phyloP scores from a whole-genome alignment of 2,797 vertebrate species.

The Pseudopleuronectes americanus region DNA sequence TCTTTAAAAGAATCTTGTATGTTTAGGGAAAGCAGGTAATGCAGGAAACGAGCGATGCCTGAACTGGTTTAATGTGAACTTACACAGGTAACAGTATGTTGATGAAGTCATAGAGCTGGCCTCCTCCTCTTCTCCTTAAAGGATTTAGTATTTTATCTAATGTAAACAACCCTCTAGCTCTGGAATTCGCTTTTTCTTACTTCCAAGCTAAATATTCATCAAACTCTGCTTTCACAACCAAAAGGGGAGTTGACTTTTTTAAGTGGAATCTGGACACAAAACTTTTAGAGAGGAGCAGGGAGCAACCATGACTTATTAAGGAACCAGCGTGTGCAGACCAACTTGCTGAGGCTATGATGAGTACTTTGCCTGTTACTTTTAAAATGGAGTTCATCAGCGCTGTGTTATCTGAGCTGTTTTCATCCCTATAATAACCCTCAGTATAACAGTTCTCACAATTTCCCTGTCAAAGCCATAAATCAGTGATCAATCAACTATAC shows the following conservation, averaged over 20 bases:
- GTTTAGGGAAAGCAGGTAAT: conserved; percentile 6
- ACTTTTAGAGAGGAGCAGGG: not conserved
- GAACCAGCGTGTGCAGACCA: not conserved
- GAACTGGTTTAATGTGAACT: conserved; percentile 16
- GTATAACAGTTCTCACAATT: not conserved
- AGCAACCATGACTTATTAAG: not conserved
- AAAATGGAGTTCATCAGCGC: no score
- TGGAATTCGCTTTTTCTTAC: conserved; percentile 19
- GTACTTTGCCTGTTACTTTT: not conserved
- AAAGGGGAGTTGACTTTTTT: conserved; percentile 11
- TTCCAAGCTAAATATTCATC: not conserved
- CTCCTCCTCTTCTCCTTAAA: not conserved
- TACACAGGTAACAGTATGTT: conserved; percentile 16
- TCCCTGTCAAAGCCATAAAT: not conserved
- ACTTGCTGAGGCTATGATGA: no score
- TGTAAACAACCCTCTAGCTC: not conserved
- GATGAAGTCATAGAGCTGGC: not conserved
- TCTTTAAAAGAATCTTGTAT: not conserved
- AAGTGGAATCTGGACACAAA: not conserved
- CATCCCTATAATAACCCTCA: not conserved
- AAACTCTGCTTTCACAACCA: not conserved
- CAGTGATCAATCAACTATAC: not conserved
- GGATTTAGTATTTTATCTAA: conserved; percentile 6
- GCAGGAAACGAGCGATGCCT: conserved; percentile 6
- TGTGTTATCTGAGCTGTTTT: not conserved